Conservation (phyloP, 2,888 invertebrate species). For the Luperina nickerlii region DNA sequence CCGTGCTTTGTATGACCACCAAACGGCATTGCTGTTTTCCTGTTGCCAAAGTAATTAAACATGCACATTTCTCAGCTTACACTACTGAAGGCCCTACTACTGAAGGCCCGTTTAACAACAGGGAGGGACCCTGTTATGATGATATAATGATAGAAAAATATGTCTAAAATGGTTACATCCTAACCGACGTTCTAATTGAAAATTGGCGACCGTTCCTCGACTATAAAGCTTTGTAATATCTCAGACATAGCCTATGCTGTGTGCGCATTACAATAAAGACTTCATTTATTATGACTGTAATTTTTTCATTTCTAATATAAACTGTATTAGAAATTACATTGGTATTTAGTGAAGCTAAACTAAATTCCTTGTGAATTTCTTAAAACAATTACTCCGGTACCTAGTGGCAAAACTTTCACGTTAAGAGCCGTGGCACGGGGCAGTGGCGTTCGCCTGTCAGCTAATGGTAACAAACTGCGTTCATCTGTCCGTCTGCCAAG, state of each 20-base stretch:
- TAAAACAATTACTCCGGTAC: background rate
- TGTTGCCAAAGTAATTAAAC: background rate
- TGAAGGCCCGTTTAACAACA: background rate
- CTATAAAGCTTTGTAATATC: background rate
- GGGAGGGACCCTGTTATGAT: too few relatives aligned
- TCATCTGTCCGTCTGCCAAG: constrained; percentile 27
- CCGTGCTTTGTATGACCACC: background rate
- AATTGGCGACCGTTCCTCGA: too few relatives aligned
- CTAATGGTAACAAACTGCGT: constrained; percentile 34
- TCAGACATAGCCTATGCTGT: too few relatives aligned
- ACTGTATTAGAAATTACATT: background rate
- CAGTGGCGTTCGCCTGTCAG: background rate
- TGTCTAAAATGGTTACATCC: background rate
- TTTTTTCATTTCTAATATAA: background rate
- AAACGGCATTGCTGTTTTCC: background rate
- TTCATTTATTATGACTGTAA: background rate
- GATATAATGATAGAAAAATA: background rate
- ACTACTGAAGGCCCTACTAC: background rate
- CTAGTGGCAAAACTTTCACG: background rate
- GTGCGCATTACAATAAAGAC: background rate
- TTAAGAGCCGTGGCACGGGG: background rate
- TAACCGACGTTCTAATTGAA: background rate
- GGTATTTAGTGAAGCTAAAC: background rate
- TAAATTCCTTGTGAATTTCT: background rate
- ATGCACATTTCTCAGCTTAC: background rate